These are phyloP conservation scores for Spermophilus dauricus DNA, from an alignment of 2,113 vertebrate species.

Conservation along the genomic window DNA sequence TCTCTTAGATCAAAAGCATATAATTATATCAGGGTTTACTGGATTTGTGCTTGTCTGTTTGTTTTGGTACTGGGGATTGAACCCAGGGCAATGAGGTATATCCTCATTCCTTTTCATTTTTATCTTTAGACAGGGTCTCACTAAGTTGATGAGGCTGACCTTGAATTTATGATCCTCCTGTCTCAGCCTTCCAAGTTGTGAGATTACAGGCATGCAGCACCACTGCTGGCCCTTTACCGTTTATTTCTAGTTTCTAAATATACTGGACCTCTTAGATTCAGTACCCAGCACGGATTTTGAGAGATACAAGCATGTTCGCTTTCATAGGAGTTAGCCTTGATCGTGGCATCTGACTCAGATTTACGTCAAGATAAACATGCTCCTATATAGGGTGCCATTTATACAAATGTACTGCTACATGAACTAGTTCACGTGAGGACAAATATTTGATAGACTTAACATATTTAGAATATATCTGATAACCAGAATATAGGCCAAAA, in stretches of 20 bases:
- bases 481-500: not conserved
- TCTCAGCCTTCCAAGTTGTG: no score
- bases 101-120: no score
- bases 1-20: not conserved
- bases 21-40: not conserved
- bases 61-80: no score
- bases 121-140: no score
- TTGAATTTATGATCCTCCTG: no score
- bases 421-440: not conserved
- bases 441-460: conserved; percentile 17
- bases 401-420: not conserved
- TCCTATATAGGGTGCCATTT: not conserved
- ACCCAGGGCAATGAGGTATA: no score
- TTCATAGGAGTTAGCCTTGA: not conserved
- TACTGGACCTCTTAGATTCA: not conserved
- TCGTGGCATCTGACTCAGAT: not conserved
- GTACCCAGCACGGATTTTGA: not conserved
- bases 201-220: no score
- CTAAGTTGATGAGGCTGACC: no score
- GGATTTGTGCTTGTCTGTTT: no score
- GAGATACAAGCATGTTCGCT: not conserved
- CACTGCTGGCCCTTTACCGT: not conserved
- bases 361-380: not conserved
- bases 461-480: not conserved
- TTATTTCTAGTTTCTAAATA: conserved; percentile 23